These are phyloP conservation scores for Alaudala cheleensis DNA, from an alignment of 2,113 vertebrate genomes.

Conservation along the genomic window DNA sequence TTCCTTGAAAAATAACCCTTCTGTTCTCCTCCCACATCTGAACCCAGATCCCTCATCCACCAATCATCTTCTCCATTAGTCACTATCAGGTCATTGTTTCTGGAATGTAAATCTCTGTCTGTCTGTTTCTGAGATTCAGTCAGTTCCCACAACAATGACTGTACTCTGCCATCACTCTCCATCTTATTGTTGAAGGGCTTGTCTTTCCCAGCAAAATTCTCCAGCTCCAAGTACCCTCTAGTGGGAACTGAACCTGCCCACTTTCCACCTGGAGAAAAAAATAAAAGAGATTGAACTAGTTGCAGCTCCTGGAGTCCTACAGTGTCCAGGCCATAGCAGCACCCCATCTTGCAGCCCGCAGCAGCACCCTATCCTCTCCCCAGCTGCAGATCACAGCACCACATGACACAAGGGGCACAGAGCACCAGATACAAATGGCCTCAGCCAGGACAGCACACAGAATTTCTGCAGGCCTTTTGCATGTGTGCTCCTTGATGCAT, in stretches of 20 bases:
- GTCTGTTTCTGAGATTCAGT: not conserved
- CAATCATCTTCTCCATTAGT: not conserved
- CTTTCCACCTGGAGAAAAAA: not conserved
- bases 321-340: not conserved
- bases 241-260: not conserved
- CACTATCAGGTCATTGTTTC: not conserved
- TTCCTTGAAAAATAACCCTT: not conserved
- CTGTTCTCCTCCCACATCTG: not conserved
- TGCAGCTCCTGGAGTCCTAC: not conserved
- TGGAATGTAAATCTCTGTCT: not conserved
- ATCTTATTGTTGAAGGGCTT: not conserved
- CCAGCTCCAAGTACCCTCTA: not conserved
- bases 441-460: not conserved
- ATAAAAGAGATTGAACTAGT: not conserved
- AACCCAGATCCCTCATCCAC: not conserved
- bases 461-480: not conserved
- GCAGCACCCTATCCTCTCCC: not conserved
- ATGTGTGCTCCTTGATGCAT: not conserved
- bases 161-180: not conserved
- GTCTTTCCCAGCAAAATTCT: not conserved
- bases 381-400: not conserved
- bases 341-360: not conserved
- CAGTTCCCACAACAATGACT: not conserved
- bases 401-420: rapidly evolving
- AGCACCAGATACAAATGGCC: rapidly evolving